Percentiles rank a stretch among this genome's conserved stretches.
Conservation (phyloP, 2,113 vertebrate species). For the Chaetorhynchus papuensis region DNA sequence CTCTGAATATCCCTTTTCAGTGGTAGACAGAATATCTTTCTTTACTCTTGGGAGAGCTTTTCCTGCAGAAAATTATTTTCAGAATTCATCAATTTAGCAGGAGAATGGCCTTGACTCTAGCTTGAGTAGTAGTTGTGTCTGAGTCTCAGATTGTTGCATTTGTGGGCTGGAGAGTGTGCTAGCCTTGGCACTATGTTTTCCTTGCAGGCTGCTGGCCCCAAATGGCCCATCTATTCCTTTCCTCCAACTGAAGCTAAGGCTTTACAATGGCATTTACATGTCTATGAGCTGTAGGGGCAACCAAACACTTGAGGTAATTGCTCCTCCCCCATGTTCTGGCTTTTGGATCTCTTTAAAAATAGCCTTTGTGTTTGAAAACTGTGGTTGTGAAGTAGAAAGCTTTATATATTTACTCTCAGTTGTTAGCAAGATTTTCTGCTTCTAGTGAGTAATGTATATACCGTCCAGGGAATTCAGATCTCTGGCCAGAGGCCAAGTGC, state of each 20-base stretch:
- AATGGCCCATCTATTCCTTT: background rate
- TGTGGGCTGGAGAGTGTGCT: background rate
- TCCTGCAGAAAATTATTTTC: background rate
- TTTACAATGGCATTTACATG: slow-evolving; percentile 9
- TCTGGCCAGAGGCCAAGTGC: background rate
- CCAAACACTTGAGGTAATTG: slow-evolving; percentile 32
- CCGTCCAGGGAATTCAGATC: background rate
- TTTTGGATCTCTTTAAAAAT: background rate
- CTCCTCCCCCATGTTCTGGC: background rate
- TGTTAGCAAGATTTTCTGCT: background rate
- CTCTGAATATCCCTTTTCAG: background rate
- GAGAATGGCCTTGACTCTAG: background rate
- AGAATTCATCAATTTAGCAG: background rate
- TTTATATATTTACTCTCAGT: background rate
- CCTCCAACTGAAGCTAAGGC: background rate
- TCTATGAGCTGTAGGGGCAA: slow-evolving; percentile 33
- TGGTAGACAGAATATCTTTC: background rate
- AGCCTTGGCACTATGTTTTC: slow-evolving; percentile 11
- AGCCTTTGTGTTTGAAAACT: background rate
- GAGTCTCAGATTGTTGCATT: background rate
- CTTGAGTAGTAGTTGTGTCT: background rate
- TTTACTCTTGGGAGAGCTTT: background rate
- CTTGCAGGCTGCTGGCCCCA: slow-evolving; percentile 17
- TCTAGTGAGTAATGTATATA: background rate
- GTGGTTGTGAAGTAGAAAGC: background rate